Evolutionary conservation across 1,140 invertebrate genomes (phyloP), one percentile per base, ranked within the genome.

Genomic region (Solenopsis invicta): DNA sequence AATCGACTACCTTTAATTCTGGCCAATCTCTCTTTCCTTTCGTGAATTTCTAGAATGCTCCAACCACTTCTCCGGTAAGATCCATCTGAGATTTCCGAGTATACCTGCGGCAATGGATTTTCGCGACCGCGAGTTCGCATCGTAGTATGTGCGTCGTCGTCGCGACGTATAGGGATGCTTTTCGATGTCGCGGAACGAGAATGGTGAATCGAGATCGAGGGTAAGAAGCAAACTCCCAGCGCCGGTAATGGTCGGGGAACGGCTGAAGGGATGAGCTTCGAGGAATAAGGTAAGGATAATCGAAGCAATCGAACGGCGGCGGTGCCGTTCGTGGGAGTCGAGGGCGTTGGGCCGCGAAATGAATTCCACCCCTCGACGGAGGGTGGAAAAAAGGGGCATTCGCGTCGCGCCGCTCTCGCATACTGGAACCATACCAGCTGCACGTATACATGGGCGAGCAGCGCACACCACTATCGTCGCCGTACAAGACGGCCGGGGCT

Each of bases 291-390:
- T 88, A 91, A 92, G 92, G 93, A 94, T 94, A 94, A 94, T 94
- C 93, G 93, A 94, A 94, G 91, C 93, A 91, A 94, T 94, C 93
- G 93, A 93, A 94, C 91, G 92, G 86, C 91, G 91, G 86, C 89
- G 91, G 82, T 89, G 92, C 90, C 90, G 86, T 89, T 92, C 87
- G 90, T 88, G 86, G 90, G 88, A 93, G 93, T 91, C 92, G 92
- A 92, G 92, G 92, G 93, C 93, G 93, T 93, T 93, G 92, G 93
- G 91, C 92, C 93, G 93, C 92, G 93, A 94, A 94, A 94, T 94
- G 93, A 94, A 94, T 94, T 94, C 92, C 91, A 93, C 92, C 91
- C 90, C 59, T 50, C 50, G 52, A 24, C 88, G 91, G 67, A 74
- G 82, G 86, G 75, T 34, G 87, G 84, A 80, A 77, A 75, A 74